Evolutionary conservation across 2,888 invertebrate genomes (phyloP), one percentile per base, ranked within the genome.

Genomic region (Rhagonycha lutea): DNA sequence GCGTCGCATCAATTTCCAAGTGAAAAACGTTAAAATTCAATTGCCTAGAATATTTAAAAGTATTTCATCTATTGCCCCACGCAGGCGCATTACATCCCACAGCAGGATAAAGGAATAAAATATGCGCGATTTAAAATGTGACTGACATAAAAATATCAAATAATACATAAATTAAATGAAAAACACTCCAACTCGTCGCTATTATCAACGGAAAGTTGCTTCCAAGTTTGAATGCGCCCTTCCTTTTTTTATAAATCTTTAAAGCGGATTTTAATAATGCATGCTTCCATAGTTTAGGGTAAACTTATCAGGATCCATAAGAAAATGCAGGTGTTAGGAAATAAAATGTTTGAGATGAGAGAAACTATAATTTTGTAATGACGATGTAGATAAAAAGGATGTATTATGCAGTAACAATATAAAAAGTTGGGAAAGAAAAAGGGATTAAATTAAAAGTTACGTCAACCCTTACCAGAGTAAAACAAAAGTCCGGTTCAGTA

Each of bases 401-500:
- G 24, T 65, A 24, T 61, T 61, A 61, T 65, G 12, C 23, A 47
- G 47, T 47, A 65, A 65, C 12, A 24, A 65, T 65, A 65, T 14
- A 32, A 28, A 72, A 65, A 32, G 71, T 72, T 72, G 65, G 65
- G 14, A 63, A 72, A 47, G 65, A 32, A 65, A 32, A 65, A 14
- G 71, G 65, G 29, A 65, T 72, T n/a, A 72, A 72, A 72, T 72
- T 72, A 72, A 72, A 65, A 72, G 71, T 24, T 65, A 23, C 65
- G 65, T 47, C 65, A 72, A 72, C 65, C 65, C 47, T 72, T 65
- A 69, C 14, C 28, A 68, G 68, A 69, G 69, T 68, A 62, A 68
- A 68, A 65, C 63, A 73, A 73, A 76, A 47, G 68, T 74, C 69
- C 73, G 61, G 61, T 73, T 76, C 62, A 68, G 68, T 47, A 76